Percentiles rank a stretch among this genome's conserved stretches.
phyloP scores from a whole-genome alignment of 2,113 vertebrate genomes.

The Menura novaehollandiae region DNA sequence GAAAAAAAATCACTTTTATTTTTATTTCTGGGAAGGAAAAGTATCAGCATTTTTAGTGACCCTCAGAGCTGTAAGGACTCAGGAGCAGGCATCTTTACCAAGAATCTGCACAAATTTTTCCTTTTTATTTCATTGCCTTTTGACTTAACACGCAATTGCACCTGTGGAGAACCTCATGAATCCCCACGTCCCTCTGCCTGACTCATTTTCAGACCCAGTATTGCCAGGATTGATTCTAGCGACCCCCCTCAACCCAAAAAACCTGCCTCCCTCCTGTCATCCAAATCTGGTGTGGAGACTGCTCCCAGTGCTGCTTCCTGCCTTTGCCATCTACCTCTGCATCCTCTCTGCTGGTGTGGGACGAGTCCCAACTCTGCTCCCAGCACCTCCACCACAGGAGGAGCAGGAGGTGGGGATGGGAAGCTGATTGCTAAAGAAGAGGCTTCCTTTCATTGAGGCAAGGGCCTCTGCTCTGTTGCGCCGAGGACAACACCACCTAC shows the following conservation, averaged over 20 bases:
- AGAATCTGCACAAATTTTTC: neutral
- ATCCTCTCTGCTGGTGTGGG: neutral
- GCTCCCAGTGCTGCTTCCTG: neutral
- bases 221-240: neutral
- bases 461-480: neutral
- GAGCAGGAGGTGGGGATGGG: accelerated
- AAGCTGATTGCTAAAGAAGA: neutral
- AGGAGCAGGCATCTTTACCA: neutral
- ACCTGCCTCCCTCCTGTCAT: neutral
- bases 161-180: neutral
- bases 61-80: neutral
- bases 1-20: neutral
- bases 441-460: neutral
- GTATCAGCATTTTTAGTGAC: neutral
- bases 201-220: neutral
- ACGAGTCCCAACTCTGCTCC: neutral
- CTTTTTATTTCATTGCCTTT: neutral
- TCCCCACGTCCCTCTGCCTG: neutral
- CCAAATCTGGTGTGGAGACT: accelerated
- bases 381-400: neutral
- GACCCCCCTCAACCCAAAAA: neutral
- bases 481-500: neutral
- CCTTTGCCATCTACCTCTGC: neutral
- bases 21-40: neutral
- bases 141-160: neutral